Evolutionary conservation across 2,888 invertebrate genomes (phyloP), one percentile per base, ranked within the genome.

Genomic region (Thereva nobilitata): DNA sequence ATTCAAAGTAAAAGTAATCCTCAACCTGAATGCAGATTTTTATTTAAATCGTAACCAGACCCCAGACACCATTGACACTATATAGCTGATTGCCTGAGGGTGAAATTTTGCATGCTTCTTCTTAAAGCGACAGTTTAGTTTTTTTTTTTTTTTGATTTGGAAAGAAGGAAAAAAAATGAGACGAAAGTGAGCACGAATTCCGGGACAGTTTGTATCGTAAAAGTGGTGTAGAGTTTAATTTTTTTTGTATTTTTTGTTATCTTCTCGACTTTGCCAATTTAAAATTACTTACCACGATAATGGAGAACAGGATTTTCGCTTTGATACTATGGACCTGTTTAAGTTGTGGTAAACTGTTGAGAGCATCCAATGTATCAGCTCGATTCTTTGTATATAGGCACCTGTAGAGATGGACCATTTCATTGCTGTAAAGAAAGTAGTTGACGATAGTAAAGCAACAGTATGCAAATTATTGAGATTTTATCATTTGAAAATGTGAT

Each of bases 291-390:
- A 97, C 97, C 83, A 97, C 97, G 73, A 95, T 90, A 67, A 96
- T 93, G 68, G 96, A 97, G 83, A 97, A 97, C 72, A 97, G 86
- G 72, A 97, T 93, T 85, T 97, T 97, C 75, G 91, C 89, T 83
- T 97, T 97, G 71, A 97, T 86, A 76, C 94, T 93, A 68, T 92
- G 90, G 9, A 92, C 91, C 72, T 92, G 90, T 65, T 87, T 85
- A 66, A 97, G 85, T 71, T 92, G 91, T 7, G 89, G 88, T 68
- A 97, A 83, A 40, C 87, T 86, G 73, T 93, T 90, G 68, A 97
- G 83, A 7, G 95, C 92, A 73, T 95, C 93, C 74, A 96, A 82
- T 0, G 93, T 90, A 74, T 94, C 91, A 67, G 92, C 88, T 66
- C 95, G 86, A 41, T 91, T 91, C 73, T 91, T 89, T 59, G 90